Evolutionary conservation across 2,888 invertebrate species (phyloP), one percentile per base, ranked within the genome.

Genomic region (Hedychridium roseum): DNA sequence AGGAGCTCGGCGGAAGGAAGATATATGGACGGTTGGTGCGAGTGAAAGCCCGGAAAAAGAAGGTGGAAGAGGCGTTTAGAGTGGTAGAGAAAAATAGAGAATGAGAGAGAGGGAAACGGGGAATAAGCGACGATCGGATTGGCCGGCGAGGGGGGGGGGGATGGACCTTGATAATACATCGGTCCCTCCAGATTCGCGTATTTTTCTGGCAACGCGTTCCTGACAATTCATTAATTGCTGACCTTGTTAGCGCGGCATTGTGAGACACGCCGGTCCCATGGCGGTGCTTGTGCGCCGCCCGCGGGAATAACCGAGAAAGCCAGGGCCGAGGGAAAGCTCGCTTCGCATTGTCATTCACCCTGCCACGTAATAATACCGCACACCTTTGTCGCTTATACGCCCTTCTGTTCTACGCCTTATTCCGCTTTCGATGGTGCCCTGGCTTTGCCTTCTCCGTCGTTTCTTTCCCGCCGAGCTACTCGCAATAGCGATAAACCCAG

Each of bases 161-260:
- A 40, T n/a, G n/a, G 35, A 41, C 44, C 54, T 60, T 60, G 51
- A 60, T 60, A 56, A 60, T 56, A 56, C 54, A 51, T 62, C 47
- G 51, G 44, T 58, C 57, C 57, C 57, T 39, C 53, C 44, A 63
- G 35, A 41, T 50, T 36, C 23, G 34, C 56, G 53, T 62, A 67
- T 64, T 65, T 67, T 66, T 66, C 54, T 50, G 52, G 50, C 51
- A 52, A 50, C 52, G 48, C 57, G 50, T 52, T 53, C 35, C 55
- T 55, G 55, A 50, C 65, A 64, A 70, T 68, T 69, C 71, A 70
- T 70, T 69, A 70, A 69, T 70, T 68, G 69, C 64, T 69, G 69
- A 71, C 68, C 68, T 70, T 70, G 70, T 70, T 70, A 70, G 68
- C 60, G 59, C 43, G 36, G 64, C 56, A 70, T 71, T 70, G 70